A percentile compares a stretch with the other conserved stretches of the same genome.
These are phyloP conservation scores for Piprites chloris DNA, from an alignment of 2,113 vertebrate genomes.

Conservation along the genomic window DNA sequence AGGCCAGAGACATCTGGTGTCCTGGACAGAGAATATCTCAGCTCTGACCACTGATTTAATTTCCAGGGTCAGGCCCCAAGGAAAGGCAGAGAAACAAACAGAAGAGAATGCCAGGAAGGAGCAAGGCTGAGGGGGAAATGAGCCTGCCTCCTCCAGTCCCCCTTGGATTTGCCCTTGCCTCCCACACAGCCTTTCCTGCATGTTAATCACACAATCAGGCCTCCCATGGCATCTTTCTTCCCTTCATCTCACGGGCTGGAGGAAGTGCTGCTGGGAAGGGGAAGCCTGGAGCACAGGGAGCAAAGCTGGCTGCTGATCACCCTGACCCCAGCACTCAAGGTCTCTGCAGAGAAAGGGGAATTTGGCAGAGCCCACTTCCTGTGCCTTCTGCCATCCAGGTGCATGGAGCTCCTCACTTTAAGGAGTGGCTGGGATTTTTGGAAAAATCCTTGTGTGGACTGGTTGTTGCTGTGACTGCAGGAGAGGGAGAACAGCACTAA, in stretches of 20 bases:
- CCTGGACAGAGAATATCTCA: background rate
- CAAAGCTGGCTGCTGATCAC: background rate
- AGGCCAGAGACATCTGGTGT: background rate
- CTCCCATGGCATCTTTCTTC: background rate
- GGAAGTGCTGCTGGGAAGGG: background rate
- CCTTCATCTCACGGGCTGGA: background rate
- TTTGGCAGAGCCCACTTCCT: background rate
- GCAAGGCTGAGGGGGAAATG: conserved; percentile 41
- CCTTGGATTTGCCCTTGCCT: conserved; percentile 19
- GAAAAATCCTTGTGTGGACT: background rate
- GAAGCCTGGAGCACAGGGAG: background rate
- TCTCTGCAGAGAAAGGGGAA: background rate
- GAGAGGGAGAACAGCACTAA: background rate
- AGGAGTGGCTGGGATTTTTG: background rate
- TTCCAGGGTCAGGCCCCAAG: background rate
- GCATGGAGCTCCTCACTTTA: rapidly evolving
- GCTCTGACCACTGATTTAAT: background rate
- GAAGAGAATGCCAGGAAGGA: conserved; percentile 52
- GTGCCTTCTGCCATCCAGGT: background rate
- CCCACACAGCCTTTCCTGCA: background rate
- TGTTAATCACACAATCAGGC: background rate
- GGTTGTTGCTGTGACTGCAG: background rate
- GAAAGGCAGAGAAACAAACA: conserved; percentile 1
- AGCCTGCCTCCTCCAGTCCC: conserved; percentile 3
- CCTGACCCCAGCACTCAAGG: background rate